Evolutionary conservation across 2,113 vertebrate genomes (phyloP).

Genomic region (Chaetodon trifascialis): DNA sequence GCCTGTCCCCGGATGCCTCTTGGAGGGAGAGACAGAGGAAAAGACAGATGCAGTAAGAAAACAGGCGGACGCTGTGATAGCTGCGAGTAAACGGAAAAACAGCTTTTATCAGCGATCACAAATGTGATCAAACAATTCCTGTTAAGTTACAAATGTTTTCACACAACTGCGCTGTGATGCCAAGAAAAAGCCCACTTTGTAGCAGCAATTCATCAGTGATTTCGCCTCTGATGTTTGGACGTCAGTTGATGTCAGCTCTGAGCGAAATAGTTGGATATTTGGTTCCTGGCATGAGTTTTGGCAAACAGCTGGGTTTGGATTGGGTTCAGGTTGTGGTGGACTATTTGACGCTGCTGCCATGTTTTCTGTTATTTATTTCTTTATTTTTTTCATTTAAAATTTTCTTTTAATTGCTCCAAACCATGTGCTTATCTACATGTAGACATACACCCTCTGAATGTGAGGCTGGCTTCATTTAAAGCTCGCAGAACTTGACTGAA

Average conservation of each 20-base stretch:
- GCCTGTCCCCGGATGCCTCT: constrained; percentile 72
- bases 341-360: constrained; percentile 43
- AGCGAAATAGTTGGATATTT: constrained; percentile 48
- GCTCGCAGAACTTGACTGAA: neutral
- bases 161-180: constrained; percentile 1
- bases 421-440: neutral
- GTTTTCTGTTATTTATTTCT: constrained; percentile 41
- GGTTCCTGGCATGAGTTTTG: constrained; percentile 52
- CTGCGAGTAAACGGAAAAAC: constrained; percentile 3
- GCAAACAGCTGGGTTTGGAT: constrained; percentile 63
- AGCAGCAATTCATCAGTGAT: constrained; percentile 15
- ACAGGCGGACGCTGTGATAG: constrained; percentile 6
- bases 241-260: constrained; percentile 30
- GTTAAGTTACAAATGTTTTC: constrained; percentile 36
- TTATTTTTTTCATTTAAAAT: constrained; percentile 4
- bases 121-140: constrained; percentile 38
- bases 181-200: constrained; percentile 11
- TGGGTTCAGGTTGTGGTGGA: constrained; percentile 44
- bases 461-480: neutral
- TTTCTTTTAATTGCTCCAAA: constrained; percentile 29
- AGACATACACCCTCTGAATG: neutral
- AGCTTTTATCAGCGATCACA: constrained; percentile 9
- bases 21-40: constrained; percentile 43
- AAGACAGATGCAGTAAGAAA: constrained; percentile 55
- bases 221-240: constrained; percentile 52